Base-by-base conservation (phyloP, 1,140 invertebrate genomes). In the Apocrypta bakeri region DNA sequence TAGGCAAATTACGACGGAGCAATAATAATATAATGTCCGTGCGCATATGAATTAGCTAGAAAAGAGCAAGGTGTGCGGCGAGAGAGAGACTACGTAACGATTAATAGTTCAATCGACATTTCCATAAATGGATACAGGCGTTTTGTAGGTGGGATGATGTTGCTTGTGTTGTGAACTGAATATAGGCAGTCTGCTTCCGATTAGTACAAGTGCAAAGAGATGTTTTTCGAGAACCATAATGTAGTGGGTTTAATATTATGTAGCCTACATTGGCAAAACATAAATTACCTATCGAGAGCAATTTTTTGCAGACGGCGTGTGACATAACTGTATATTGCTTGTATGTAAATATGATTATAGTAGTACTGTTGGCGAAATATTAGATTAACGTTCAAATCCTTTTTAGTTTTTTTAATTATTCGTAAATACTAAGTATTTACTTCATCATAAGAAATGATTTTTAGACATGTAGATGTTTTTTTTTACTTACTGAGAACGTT, bases 11-110 rank as follows among this genome's bases (percentile, higher is more conserved):
- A 79, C 76, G 76, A 3, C 63, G 63, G 7, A 37, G 64, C 64
- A 69, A 56, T 79, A 79, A 79, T 48, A 69, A 79, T 71, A 37
- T n/a, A 6, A 71, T 69, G 64, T 56, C 63, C 33, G 33, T 31
- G 76, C 37, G 76, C 76, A 79, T 79, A 79, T 48, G 33, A 69
- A 79, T 79, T 69, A 56, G 37, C 33, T 27, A 48, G 48, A 56
- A 56, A 21, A 4, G 48, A 56, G 17, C 14, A n/a, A 56, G 71
- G 25, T 12, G 9, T 33, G 31, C 31, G 31, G 14, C n/a, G 68
- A 9, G n/a, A 27, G 29, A 21, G 27, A 25, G 71, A 73, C 71
- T 56, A 68, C 61, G 75, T 66, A 61, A 27, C 75, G 75, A 40
- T 77, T 77, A 77, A 77, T 77, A 66, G 75, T 66, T 66, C 61